Base-by-base conservation (phyloP, 2,888 invertebrate genomes). In the Campaea margaritaria region DNA sequence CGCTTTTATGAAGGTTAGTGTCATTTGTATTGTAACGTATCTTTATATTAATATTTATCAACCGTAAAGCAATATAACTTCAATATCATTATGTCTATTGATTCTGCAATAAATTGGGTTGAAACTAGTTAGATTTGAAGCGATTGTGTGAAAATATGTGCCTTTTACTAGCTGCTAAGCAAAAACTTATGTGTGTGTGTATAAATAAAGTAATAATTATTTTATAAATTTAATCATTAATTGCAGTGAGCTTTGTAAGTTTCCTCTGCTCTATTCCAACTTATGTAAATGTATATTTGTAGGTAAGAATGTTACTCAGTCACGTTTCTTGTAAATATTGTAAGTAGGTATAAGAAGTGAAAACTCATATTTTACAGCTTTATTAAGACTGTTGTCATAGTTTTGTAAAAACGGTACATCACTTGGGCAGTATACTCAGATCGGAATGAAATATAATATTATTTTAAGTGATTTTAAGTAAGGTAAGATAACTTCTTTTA, bases 321-420 rank as follows among this genome's bases (percentile, higher is more conserved):
- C 51, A 68, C 64, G 65, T 70, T 68, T 58, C 14, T 65, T 73
- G 69, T 74, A 75, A 55, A 72, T 72, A 69, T 60, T 71, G 49
- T 70, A 64, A 53, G 58, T 65, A 71, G 61, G 38, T 21, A 21
- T 59, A 58, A 60, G 55, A 51, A 49, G 47, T 54, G 14, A 55
- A 42, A 55, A 51, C 16, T 28, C 55, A 46, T 58, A 51, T 31
- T 50, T 60, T 68, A 67, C 73, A 74, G 81, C 78, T 82, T 83
- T 81, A 82, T 72, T 78, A 76, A 85, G 84, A 85, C 87, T 87
- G 83, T 85, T 85, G 82, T 86, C 74, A 70, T 76, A 79, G 76
- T 75, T 69, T 76, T 78, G 71, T 66, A 66, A 58, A 72, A 70
- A 72, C 61, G 67, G 68, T 77, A 74, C 79, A 81, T 80, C 78